Conservation (phyloP, 2,113 vertebrate genomes). For the Ceyx cyanopectus region DNA sequence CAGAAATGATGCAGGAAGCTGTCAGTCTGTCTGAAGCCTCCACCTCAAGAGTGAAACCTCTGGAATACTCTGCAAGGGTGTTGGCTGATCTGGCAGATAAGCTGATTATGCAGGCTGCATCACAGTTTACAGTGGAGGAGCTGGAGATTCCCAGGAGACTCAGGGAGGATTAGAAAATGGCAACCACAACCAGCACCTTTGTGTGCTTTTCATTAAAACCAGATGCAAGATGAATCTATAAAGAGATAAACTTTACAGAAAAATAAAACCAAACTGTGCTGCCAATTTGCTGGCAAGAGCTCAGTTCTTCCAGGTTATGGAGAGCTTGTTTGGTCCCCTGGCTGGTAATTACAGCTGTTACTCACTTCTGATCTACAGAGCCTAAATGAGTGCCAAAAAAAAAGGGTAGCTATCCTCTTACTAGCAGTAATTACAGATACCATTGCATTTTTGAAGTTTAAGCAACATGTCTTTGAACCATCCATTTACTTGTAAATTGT, state of each 20-base stretch:
- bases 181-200: neutral
- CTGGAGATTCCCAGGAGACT: neutral
- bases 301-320: neutral
- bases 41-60: neutral
- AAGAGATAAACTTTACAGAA: neutral
- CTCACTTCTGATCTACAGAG: neutral
- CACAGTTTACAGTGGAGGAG: neutral
- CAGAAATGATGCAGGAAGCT: neutral
- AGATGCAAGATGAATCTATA: neutral
- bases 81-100: neutral
- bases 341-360: neutral
- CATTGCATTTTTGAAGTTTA: neutral
- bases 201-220: neutral
- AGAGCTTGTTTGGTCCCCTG: neutral
- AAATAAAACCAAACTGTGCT: slow-evolving; percentile 11
- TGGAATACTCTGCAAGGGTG: neutral
- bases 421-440: neutral
- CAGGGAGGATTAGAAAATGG: neutral
- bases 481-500: neutral
- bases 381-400: neutral
- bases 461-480: neutral
- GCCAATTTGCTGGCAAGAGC: neutral
- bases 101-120: neutral
- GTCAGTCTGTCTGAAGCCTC: neutral
- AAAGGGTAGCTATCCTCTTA: neutral